phyloP scores from a whole-genome alignment of 1,140 invertebrate species.

The Geopemphigus sp. region DNA sequence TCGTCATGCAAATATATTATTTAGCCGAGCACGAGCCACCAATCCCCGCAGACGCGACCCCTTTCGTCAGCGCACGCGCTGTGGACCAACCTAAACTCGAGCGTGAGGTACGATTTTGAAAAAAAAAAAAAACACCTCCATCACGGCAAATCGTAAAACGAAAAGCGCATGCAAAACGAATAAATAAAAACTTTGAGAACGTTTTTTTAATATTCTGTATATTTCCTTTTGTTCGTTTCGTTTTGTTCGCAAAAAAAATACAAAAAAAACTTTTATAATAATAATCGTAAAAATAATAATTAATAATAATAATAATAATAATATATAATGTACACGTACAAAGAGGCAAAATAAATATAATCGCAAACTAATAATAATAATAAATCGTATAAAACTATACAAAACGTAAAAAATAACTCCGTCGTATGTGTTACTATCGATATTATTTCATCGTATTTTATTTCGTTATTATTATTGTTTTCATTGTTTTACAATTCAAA shows the following conservation, averaged over 20 bases:
- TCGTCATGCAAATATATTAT: slow-evolving; percentile 47
- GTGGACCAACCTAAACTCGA: too few species aligned
- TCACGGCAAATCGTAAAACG: too few species aligned
- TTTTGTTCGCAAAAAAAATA: slow-evolving; percentile 9
- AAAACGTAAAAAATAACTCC: slow-evolving; percentile 40
- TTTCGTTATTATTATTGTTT: background rate
- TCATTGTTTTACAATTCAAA: background rate
- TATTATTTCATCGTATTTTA: background rate
- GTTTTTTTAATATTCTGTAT: slow-evolving; percentile 17
- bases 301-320: slow-evolving; percentile 25
- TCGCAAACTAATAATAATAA: slow-evolving; percentile 28
- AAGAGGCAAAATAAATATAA: slow-evolving; percentile 21
- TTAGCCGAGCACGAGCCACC: slow-evolving; percentile 42
- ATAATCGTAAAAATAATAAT: background rate
- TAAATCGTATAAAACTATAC: slow-evolving; percentile 44
- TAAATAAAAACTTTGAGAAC: background rate
- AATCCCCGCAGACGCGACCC: background rate
- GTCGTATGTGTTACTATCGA: too few species aligned
- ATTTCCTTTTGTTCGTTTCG: slow-evolving; percentile 22
- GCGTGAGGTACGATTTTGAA: background rate
- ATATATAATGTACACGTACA: slow-evolving; percentile 20
- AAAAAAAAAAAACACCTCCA: slow-evolving; percentile 17
- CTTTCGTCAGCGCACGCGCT: too few species aligned
- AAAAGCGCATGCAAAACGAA: slow-evolving; percentile 29
- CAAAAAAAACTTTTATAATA: background rate